Conservation (phyloP, 1,140 invertebrate species). For the Batillaria attramentaria region DNA sequence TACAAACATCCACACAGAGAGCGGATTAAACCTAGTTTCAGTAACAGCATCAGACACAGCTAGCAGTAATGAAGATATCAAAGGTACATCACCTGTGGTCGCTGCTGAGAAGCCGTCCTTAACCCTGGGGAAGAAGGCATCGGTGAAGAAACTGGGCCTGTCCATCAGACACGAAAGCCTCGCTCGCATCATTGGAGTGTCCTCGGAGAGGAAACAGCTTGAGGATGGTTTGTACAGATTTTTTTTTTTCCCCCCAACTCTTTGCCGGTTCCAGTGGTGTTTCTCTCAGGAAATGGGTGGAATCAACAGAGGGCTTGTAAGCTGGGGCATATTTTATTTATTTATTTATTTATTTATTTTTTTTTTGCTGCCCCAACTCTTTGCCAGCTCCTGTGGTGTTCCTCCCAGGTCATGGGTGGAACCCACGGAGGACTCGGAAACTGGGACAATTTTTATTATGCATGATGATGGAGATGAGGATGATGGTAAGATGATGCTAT, state of each 20-base stretch:
- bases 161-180: slow-evolving; percentile 13
- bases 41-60: neutral
- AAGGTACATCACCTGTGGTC: neutral
- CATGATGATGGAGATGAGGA: no score
- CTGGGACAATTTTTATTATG: no score
- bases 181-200: slow-evolving; percentile 15
- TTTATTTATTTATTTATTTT: slow-evolving; percentile 19
- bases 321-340: neutral
- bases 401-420: no score
- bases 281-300: no score
- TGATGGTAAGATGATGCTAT: no score
- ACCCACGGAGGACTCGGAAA: no score
- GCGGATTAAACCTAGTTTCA: neutral
- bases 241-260: neutral
- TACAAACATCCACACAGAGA: neutral
- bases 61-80: neutral
- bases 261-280: neutral
- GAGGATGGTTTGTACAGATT: slow-evolving; percentile 21
- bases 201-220: slow-evolving; percentile 37
- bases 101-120: neutral
- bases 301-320: no score
- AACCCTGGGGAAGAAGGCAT: neutral
- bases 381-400: no score
- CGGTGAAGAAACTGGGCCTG: neutral
- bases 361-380: no score